phyloP scores from a whole-genome alignment of 1,140 invertebrate species.

The Polypedilum pembai region DNA sequence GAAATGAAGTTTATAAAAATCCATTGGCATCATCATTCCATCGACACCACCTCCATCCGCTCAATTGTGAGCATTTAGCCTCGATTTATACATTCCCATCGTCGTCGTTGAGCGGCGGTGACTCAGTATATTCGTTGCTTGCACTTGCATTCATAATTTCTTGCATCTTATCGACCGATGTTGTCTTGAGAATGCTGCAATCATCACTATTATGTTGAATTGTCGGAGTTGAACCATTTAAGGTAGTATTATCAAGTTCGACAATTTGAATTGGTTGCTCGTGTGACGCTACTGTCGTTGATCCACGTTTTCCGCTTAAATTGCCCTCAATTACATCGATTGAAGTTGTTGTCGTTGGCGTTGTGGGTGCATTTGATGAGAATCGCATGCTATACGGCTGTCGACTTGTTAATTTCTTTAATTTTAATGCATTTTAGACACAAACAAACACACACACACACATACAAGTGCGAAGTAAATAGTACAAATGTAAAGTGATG shows the following conservation, averaged over 20 bases:
- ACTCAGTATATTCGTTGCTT: background rate
- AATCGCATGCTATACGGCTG: slow-evolving; percentile 20
- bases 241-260: background rate
- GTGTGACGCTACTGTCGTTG: background rate
- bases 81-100: slow-evolving; percentile 16
- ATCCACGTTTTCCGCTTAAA: background rate
- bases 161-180: background rate
- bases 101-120: background rate
- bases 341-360: slow-evolving; percentile 22
- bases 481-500: too few species aligned
- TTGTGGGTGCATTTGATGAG: slow-evolving; percentile 6
- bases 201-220: background rate
- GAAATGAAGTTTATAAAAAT: background rate
- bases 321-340: slow-evolving; percentile 14
- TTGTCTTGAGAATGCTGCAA: background rate
- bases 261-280: background rate
- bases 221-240: background rate
- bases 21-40: background rate
- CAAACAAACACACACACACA: too few species aligned
- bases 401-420: slow-evolving; percentile 3
- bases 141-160: background rate
- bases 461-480: too few species aligned
- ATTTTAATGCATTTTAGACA: too few species aligned
- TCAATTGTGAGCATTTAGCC: slow-evolving; percentile 5
- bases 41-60: slow-evolving; percentile 2